Evolutionary conservation across 2,113 vertebrate species (phyloP).

Genomic region (Irena cyanogastra): DNA sequence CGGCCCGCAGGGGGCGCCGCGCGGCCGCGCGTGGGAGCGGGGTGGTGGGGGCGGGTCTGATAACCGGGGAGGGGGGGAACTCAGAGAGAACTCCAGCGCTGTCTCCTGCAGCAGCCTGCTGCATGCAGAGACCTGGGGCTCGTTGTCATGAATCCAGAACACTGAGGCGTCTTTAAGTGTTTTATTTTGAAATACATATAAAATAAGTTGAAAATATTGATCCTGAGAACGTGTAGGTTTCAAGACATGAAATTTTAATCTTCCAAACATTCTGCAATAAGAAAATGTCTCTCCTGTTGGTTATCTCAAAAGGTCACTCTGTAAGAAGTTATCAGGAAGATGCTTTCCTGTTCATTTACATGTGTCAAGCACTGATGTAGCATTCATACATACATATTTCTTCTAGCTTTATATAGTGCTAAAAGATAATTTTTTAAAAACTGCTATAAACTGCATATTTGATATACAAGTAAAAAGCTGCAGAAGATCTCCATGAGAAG

Average conservation of each 20-base stretch:
- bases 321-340: not conserved
- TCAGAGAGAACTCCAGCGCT: no score
- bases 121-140: not conserved
- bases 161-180: not conserved
- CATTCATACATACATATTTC: not conserved
- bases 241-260: not conserved
- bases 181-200: not conserved
- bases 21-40: rapidly evolving
- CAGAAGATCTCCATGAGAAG: not conserved
- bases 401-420: not conserved
- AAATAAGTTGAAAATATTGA: not conserved
- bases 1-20: not conserved
- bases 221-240: not conserved
- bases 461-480: not conserved
- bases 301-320: not conserved
- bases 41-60: not conserved
- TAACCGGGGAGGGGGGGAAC: rapidly evolving
- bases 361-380: not conserved
- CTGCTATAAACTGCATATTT: not conserved
- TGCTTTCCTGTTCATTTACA: not conserved
- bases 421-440: not conserved
- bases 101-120: not conserved
- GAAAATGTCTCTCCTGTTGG: not conserved
- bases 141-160: not conserved
- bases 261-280: not conserved